Conservation (phyloP, 37 sponge, comb jelly and placozoan genomes). For the Agelas oroides region DNA sequence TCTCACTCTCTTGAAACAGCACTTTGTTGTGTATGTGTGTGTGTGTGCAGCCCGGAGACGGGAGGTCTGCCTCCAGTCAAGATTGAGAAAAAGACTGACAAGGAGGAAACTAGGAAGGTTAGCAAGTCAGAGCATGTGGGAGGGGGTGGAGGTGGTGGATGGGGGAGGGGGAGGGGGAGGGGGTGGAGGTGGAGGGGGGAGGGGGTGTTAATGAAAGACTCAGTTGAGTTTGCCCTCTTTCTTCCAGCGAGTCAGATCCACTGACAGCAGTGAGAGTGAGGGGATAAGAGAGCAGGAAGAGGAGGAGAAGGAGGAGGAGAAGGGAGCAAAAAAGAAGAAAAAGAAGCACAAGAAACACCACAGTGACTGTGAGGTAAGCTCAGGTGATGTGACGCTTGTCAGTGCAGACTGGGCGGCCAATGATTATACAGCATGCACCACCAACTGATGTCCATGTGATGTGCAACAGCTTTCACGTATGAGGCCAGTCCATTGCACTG, state of each 20-base stretch:
- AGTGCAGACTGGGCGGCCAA: background rate
- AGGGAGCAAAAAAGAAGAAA: conserved; percentile 39
- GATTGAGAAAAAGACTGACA: too few species aligned
- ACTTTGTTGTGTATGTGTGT: too few species aligned
- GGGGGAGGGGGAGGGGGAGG: too few species aligned
- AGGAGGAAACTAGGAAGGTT: background rate
- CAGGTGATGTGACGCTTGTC: background rate
- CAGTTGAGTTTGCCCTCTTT: background rate
- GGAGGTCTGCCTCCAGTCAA: too few species aligned
- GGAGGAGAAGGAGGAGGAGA: conserved; percentile 7
- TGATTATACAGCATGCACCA: background rate
- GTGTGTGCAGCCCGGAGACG: too few species aligned
- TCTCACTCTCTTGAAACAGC: too few species aligned
- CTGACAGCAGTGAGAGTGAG: conserved; percentile 15
- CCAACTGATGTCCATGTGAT: background rate
- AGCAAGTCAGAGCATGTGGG: background rate
- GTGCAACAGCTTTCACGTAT: background rate
- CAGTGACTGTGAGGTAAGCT: conserved; percentile 13
- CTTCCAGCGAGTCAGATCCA: background rate
- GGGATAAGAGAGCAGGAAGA: conserved; percentile 2
- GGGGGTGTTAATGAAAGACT: background rate
- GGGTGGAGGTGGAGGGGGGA: too few species aligned
- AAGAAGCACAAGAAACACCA: conserved; percentile 66
- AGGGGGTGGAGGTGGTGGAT: too few species aligned
- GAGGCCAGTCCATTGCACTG: background rate